Conservation (phyloP, 2,888 invertebrate genomes). For the Melanophora roralis region DNA sequence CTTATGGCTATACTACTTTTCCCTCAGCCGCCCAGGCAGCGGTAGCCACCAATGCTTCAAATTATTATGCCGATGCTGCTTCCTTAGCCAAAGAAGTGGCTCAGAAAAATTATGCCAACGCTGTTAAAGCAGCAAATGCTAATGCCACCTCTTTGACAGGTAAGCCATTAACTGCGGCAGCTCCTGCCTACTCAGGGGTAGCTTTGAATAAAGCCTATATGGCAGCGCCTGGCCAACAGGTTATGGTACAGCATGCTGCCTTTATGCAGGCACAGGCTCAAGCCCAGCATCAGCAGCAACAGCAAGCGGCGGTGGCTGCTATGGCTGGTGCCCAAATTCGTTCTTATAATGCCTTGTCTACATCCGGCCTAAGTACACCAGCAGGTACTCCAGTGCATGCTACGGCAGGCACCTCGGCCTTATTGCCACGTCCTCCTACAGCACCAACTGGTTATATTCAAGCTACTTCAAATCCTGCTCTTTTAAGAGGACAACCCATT, state of each 20-base stretch:
- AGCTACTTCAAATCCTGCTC: constrained; percentile 59
- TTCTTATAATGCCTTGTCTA: constrained; percentile 62
- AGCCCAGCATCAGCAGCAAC: constrained; percentile 59
- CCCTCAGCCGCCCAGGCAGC: constrained; percentile 53
- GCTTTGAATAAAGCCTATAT: constrained; percentile 80
- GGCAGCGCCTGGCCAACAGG: constrained; percentile 58
- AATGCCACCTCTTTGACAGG: constrained; percentile 73
- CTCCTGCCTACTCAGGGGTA: constrained; percentile 81
- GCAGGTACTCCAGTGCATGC: constrained; percentile 67
- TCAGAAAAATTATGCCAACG: constrained; percentile 89
- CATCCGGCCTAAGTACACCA: constrained; percentile 67
- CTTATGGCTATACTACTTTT: constrained; percentile 63
- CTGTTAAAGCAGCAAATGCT: constrained; percentile 80
- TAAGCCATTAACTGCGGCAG: constrained; percentile 79
- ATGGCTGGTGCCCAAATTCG: constrained; percentile 65
- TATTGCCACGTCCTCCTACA: constrained; percentile 64
- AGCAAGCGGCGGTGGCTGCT: constrained; percentile 67
- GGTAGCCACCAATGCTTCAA: constrained; percentile 55
- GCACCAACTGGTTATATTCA: constrained; percentile 65
- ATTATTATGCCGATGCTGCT: constrained; percentile 79
- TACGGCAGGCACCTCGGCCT: constrained; percentile 46
- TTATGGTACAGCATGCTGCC: constrained; percentile 62
- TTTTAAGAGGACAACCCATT: constrained; percentile 50
- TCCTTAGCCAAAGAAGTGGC: constrained; percentile 88
- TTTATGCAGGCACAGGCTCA: constrained; percentile 61